These are phyloP conservation scores for Chironomus tentans DNA, from an alignment of 2,888 invertebrate species.

Conservation along the genomic window DNA sequence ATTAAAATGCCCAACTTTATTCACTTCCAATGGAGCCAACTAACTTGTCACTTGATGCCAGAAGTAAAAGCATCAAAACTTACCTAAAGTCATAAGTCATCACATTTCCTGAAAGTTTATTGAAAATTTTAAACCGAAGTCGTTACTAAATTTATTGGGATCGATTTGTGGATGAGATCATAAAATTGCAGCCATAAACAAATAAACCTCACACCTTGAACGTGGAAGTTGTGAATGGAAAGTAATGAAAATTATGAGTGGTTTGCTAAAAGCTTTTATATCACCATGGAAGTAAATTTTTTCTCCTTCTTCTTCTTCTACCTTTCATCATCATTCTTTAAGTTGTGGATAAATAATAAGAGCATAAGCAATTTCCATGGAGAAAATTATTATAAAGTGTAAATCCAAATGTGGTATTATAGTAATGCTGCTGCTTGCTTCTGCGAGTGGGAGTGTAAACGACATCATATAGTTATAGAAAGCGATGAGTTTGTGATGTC, in stretches of 20 bases:
- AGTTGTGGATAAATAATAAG: neutral
- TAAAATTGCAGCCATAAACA: no score
- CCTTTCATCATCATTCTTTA: neutral
- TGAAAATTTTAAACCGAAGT: no score
- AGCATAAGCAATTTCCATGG: neutral
- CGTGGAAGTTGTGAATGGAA: neutral
- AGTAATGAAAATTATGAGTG: neutral
- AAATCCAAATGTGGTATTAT: neutral
- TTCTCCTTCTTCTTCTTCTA: neutral
- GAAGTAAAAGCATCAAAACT: no score
- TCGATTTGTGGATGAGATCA: no score
- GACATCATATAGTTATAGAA: neutral
- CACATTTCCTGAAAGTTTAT: no score
- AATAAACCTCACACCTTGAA: neutral
- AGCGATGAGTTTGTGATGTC: neutral
- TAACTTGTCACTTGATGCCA: no score
- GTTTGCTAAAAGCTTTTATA: slow-evolving; percentile 1
- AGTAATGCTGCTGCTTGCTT: neutral
- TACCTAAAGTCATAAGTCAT: no score
- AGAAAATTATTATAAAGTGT: neutral
- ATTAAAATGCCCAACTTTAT: no score
- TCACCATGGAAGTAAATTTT: neutral
- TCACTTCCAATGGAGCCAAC: no score
- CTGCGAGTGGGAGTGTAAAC: neutral
- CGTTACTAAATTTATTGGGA: no score